phyloP scores from a whole-genome alignment of 2,888 invertebrate genomes.

The Lypha dubia region DNA sequence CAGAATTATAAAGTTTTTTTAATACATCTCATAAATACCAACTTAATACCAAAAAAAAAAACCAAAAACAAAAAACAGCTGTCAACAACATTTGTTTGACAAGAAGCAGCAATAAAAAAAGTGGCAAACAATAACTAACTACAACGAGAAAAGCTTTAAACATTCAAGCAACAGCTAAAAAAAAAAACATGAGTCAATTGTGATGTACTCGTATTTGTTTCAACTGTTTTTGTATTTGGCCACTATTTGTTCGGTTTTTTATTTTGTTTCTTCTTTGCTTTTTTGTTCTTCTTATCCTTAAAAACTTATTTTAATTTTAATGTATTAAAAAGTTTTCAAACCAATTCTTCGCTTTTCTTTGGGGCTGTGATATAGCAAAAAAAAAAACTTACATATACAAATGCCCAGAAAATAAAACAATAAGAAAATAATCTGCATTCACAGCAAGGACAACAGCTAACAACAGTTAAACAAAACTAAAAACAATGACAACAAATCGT shows the following conservation, averaged over 20 bases:
- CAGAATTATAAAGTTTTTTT: slow-evolving; percentile 50
- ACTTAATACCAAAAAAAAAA: slow-evolving; percentile 36
- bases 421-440: neutral
- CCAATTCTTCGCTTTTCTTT: slow-evolving; percentile 30
- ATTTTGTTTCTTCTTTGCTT: neutral
- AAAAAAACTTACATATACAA: neutral
- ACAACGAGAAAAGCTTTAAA: slow-evolving; percentile 45
- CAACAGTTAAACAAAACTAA: neutral
- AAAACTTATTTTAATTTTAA: slow-evolving; percentile 67
- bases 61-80: slow-evolving; percentile 43
- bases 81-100: slow-evolving; percentile 68
- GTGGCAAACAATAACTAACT: slow-evolving; percentile 3
- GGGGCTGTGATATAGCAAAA: slow-evolving; percentile 38
- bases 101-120: slow-evolving; percentile 21
- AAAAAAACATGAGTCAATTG: slow-evolving; percentile 56
- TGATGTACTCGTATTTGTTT: slow-evolving; percentile 18
- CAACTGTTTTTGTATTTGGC: slow-evolving; percentile 19
- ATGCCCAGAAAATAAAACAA: too few relatives aligned
- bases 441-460: slow-evolving; percentile 19
- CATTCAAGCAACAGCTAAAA: slow-evolving; percentile 59
- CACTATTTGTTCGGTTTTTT: slow-evolving; percentile 12
- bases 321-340: slow-evolving; percentile 63
- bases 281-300: slow-evolving; percentile 14
- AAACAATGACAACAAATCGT: slow-evolving; percentile 10
- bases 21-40: slow-evolving; percentile 44